Conservation (phyloP, 2,113 vertebrate genomes). For the Ictalurus punctatus region DNA sequence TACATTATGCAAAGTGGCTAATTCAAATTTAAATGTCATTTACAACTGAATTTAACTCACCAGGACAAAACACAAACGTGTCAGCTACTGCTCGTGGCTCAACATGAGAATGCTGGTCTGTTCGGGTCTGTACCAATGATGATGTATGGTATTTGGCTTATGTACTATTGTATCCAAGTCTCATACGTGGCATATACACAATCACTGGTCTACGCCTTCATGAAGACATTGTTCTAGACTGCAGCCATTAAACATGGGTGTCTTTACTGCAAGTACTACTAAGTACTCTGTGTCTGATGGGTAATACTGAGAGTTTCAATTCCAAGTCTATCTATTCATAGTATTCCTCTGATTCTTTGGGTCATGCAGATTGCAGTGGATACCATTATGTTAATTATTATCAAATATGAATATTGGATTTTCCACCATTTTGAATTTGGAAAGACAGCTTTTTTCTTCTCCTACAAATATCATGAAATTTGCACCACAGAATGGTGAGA, state of each 20-base stretch:
- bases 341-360: background rate
- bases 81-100: background rate
- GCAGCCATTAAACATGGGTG: too few relatives aligned
- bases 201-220: background rate
- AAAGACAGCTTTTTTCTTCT: too few relatives aligned
- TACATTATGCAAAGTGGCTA: background rate
- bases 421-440: background rate
- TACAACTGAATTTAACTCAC: background rate
- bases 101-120: too few relatives aligned
- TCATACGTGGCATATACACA: too few relatives aligned
- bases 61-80: background rate
- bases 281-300: background rate
- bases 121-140: too few relatives aligned
- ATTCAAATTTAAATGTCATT: too few relatives aligned
- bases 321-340: background rate
- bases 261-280: background rate
- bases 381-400: background rate
- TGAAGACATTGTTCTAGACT: background rate
- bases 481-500: too few relatives aligned
- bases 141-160: too few relatives aligned
- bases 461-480: too few relatives aligned
- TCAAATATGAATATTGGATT: background rate
- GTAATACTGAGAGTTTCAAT: background rate
- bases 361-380: background rate
- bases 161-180: too few relatives aligned